Percentiles rank a stretch among this genome's conserved stretches.
phyloP scores from a whole-genome alignment of 2,888 invertebrate genomes.

The Fragum fragum region DNA sequence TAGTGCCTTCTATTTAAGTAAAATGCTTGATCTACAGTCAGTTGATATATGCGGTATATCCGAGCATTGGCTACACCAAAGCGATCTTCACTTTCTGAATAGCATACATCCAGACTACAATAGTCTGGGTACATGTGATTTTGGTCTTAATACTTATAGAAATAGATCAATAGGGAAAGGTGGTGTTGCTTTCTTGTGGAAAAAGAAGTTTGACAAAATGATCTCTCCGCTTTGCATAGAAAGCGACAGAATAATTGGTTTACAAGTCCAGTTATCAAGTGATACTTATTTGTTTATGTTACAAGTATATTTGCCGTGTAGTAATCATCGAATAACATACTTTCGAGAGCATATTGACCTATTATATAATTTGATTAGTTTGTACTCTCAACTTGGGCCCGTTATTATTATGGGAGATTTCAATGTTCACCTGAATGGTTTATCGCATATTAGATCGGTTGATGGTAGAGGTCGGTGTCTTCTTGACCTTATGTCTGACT shows the following conservation, averaged over 20 bases:
- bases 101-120: background rate
- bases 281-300: background rate
- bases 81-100: background rate
- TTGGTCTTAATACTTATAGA: background rate
- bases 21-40: background rate
- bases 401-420: background rate
- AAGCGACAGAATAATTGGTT: background rate
- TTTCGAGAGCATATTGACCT: background rate
- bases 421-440: background rate
- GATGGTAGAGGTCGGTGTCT: background rate
- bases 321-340: background rate
- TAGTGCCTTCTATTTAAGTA: background rate
- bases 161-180: background rate
- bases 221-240: background rate
- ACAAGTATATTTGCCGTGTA: background rate
- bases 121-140: background rate
- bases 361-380: background rate
- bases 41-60: constrained; percentile 1
- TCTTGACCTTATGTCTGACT: background rate
- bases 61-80: background rate
- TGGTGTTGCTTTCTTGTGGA: background rate
- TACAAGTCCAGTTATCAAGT: background rate
- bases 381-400: background rate
- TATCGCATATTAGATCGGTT: background rate
- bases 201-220: no score